A percentile compares a stretch with the other conserved stretches of the same genome.
Evolutionary conservation across 2,797 vertebrate species (phyloP).

Genomic region (Falco columbarius): DNA sequence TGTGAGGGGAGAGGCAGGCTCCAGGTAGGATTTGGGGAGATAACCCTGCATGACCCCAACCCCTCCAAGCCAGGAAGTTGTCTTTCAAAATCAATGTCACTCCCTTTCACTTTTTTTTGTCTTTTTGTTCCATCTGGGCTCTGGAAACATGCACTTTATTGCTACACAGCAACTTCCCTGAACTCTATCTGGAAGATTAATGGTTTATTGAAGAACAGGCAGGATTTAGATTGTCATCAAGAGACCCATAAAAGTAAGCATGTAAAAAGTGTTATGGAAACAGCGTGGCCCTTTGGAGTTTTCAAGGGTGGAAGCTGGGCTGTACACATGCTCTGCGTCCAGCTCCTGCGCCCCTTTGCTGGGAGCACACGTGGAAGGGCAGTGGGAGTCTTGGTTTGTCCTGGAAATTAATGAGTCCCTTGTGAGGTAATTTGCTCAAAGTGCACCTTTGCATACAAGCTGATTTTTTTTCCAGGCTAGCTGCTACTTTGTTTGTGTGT

Average conservation of each 20-base stretch:
- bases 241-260: constrained; percentile 75
- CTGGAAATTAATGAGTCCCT: constrained; percentile 18
- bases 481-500: not conserved
- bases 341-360: constrained; percentile 16
- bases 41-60: not conserved
- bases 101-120: not conserved
- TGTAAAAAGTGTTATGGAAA: constrained; percentile 73
- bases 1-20: not conserved
- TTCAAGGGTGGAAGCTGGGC: constrained; percentile 48
- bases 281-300: constrained; percentile 41
- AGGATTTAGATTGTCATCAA: constrained; percentile 76
- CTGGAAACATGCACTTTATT: constrained; percentile 63
- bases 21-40: not conserved
- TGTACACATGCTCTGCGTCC: constrained; percentile 1
- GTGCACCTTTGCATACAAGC: not conserved
- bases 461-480: not conserved
- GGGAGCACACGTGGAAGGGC: not conserved
- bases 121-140: constrained; percentile 37
- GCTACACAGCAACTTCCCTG: constrained; percentile 62
- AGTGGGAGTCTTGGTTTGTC: not conserved
- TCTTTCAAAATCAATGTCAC: constrained; percentile 3
- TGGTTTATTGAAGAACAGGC: constrained; percentile 73
- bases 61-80: not conserved
- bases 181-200: constrained; percentile 73
- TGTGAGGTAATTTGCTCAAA: not conserved